phyloP scores from a whole-genome alignment of 2,888 invertebrate genomes.

The Caenorhabditis virilis region DNA sequence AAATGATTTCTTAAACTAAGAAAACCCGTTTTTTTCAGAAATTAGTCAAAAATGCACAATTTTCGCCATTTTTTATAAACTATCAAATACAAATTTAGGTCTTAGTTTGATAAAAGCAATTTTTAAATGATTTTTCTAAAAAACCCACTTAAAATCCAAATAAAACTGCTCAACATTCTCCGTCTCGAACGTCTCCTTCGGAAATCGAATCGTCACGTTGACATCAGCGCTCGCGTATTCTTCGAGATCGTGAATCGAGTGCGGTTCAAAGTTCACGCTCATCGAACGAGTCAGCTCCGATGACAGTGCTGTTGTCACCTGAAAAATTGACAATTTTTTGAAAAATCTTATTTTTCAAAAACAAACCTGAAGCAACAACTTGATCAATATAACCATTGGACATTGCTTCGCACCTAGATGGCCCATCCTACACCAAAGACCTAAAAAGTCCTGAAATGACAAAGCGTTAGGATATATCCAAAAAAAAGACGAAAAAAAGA shows the following conservation, averaged over 20 bases:
- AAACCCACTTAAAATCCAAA: slow-evolving; percentile 22
- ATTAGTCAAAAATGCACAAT: background rate
- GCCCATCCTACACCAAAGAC: slow-evolving; percentile 21
- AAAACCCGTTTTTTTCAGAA: no score
- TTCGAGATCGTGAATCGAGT: slow-evolving; percentile 20
- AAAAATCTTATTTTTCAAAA: no score
- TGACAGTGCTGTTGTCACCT: slow-evolving; percentile 21
- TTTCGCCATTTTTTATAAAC: background rate
- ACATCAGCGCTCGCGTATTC: slow-evolving; percentile 14
- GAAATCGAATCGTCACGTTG: slow-evolving; percentile 24
- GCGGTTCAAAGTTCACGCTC: slow-evolving; percentile 16
- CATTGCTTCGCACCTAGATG: slow-evolving; percentile 32
- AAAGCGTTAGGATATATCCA: background rate
- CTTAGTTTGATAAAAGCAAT: background rate
- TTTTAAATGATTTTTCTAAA: no score
- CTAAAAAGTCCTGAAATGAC: background rate
- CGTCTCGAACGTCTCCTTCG: slow-evolving; percentile 17
- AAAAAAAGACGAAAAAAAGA: slow-evolving; percentile 1
- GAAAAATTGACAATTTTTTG: slow-evolving; percentile 3
- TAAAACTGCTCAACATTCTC: slow-evolving; percentile 19
- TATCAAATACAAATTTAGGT: no score
- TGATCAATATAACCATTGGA: slow-evolving; percentile 47
- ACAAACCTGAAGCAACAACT: slow-evolving; percentile 40
- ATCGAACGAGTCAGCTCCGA: slow-evolving; percentile 27
- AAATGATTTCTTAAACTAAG: no score